Percentiles rank a stretch among this genome's conserved stretches.
These are phyloP conservation scores for Pocillopora meandrina DNA, from an alignment of 92 coral and sea anemone genomes.

Conservation along the genomic window DNA sequence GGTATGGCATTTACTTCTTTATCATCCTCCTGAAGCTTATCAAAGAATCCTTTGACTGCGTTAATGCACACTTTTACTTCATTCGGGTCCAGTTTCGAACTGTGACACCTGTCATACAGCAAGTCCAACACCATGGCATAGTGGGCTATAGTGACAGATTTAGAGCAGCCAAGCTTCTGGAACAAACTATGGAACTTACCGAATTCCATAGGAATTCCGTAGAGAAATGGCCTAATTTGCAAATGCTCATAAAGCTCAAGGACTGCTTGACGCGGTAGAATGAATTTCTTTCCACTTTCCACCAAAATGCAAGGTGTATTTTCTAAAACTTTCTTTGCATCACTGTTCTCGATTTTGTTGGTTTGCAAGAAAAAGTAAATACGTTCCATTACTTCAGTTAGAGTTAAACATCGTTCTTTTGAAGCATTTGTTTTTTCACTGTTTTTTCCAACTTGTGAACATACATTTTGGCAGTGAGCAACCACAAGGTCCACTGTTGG, in stretches of 20 bases:
- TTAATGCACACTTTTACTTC: slow-evolving; percentile 35
- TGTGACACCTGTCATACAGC: slow-evolving; percentile 19
- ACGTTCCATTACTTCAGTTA: slow-evolving; percentile 47
- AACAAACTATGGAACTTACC: slow-evolving; percentile 43
- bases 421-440: neutral
- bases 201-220: slow-evolving; percentile 53
- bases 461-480: slow-evolving; percentile 65
- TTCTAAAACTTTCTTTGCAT: slow-evolving; percentile 6
- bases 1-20: neutral
- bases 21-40: neutral
- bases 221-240: slow-evolving; percentile 70
- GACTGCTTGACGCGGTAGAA: slow-evolving; percentile 57
- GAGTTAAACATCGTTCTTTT: neutral
- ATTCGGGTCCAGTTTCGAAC: slow-evolving; percentile 52
- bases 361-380: slow-evolving; percentile 56
- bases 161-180: slow-evolving; percentile 55
- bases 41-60: slow-evolving; percentile 64
- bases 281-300: slow-evolving; percentile 53
- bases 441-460: slow-evolving; percentile 16
- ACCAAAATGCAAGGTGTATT: slow-evolving; percentile 50
- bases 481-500: slow-evolving; percentile 61
- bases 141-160: slow-evolving; percentile 49
- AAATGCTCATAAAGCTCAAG: slow-evolving; percentile 41
- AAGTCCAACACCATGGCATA: slow-evolving; percentile 61
- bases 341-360: neutral